Conservation (phyloP, 2,797 vertebrate genomes). For the Hydrolagus colliei region DNA sequence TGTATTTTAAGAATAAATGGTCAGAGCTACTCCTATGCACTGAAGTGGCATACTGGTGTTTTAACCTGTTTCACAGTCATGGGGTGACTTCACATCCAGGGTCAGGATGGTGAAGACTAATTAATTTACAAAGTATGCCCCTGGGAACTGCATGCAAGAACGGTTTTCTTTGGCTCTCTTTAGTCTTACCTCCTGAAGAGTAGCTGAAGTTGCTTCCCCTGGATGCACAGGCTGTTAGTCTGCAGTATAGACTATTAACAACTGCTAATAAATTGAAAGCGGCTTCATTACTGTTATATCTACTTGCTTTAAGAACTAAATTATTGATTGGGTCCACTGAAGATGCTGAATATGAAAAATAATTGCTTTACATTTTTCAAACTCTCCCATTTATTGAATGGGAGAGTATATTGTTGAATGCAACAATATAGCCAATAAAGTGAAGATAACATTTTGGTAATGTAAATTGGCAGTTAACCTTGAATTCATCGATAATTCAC, state of each 20-base stretch:
- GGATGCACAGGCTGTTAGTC: slow-evolving; percentile 3
- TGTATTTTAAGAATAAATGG: neutral
- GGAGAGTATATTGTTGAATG: too few species aligned
- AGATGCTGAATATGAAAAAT: slow-evolving; percentile 9
- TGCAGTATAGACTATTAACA: neutral
- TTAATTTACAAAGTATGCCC: slow-evolving; percentile 1
- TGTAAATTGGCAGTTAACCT: neutral
- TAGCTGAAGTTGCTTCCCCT: neutral
- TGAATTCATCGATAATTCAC: neutral
- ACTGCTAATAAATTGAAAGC: slow-evolving; percentile 3
- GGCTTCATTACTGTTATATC: slow-evolving; percentile 18
- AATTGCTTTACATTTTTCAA: neutral
- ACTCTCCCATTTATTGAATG: neutral
- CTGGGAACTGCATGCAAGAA: neutral
- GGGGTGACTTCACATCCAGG: neutral
- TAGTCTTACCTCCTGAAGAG: slow-evolving; percentile 18
- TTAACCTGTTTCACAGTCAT: neutral
- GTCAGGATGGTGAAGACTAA: slow-evolving; percentile 19
- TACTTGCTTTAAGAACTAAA: neutral
- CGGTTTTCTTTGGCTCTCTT: neutral
- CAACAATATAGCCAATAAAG: neutral
- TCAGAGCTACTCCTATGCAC: neutral
- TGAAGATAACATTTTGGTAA: neutral
- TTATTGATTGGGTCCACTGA: slow-evolving; percentile 22
- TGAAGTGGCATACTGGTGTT: neutral